Base-by-base conservation (phyloP, 2,797 vertebrate species). In the Hyperoplus lanceolatus region DNA sequence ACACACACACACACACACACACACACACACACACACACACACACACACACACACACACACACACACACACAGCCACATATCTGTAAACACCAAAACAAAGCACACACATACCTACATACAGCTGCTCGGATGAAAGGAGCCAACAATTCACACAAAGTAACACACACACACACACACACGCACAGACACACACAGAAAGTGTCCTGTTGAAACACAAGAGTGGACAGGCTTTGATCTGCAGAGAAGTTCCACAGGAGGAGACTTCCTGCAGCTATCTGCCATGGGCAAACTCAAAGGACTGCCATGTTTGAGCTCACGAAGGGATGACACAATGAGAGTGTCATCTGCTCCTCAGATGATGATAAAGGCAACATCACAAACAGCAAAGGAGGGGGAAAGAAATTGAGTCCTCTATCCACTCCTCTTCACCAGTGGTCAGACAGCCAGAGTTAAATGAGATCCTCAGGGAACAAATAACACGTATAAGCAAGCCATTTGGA, bases 141-240 rank as follows among this genome's bases (percentile, higher is more conserved):
- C 69, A 79, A 41, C 36, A 15, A 58, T 58, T 57, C 70, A 65
- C 54, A 39, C 54, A 4, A 2, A 57, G 29, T 29, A 29, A 64
- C 59, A 54, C 43, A 72, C 67, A 13, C 71, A 64, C 59, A 54
- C 43, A 72, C 67, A 13, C 71, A 68, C 59, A 71, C 2, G 57
- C 36, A 69, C 73, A 60, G 46, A 71, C 11, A 60, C 4, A 51
- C 6, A 60, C 15, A 70, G 2, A 70, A 79, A 77, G 45, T 15
- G 66, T 77, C 65, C 61, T 69, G 78, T 71, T 73, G 73, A 89
- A 85, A 80, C 77, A 85, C 70, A 62, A 36, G 65, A 46, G 75
- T 10, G 4, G 72, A 87, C 64, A 81, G 51, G 42, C 90, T 93
- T 93, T 92, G 90, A 93, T 93, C 87, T 77, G 74, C 65, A 16